Conservation (phyloP, 2,797 vertebrate genomes). For the Epinephelus awoara region DNA sequence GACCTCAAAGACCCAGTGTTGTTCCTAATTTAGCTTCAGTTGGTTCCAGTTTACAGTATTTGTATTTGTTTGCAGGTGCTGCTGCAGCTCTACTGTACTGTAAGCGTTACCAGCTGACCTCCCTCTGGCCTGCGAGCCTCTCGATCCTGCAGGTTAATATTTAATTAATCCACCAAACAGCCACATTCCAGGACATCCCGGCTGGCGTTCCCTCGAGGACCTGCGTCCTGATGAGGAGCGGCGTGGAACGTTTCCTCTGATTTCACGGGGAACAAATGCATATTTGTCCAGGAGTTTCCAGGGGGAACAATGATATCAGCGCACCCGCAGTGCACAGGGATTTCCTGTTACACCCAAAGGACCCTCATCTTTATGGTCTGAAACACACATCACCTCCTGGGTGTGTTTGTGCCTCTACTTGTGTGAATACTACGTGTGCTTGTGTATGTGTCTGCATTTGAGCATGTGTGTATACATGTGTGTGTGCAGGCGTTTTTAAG, state of each 20-base stretch:
- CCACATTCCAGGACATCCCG: slow-evolving; percentile 63
- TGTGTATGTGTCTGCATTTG: neutral
- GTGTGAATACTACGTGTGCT: neutral
- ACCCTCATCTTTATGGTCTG: slow-evolving; percentile 36
- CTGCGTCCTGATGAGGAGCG: slow-evolving; percentile 34
- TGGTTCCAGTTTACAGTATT: neutral
- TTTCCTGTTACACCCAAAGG: slow-evolving; percentile 75
- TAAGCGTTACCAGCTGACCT: slow-evolving; percentile 27
- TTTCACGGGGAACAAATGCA: slow-evolving; percentile 72
- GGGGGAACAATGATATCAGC: slow-evolving; percentile 81
- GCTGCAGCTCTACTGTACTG: neutral
- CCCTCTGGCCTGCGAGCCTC: slow-evolving; percentile 8
- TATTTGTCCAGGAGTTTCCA: slow-evolving; percentile 67
- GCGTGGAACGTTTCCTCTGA: slow-evolving; percentile 65
- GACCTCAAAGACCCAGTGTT: neutral
- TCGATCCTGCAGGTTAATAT: slow-evolving; percentile 38
- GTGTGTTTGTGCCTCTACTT: slow-evolving; percentile 1
- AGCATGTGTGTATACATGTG: too few species aligned
- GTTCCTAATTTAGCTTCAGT: accelerated
- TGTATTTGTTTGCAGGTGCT: slow-evolving; percentile 2
- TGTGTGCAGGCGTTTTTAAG: neutral
- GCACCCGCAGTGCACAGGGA: slow-evolving; percentile 52
- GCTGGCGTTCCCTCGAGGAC: slow-evolving; percentile 45
- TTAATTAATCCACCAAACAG: slow-evolving; percentile 61
- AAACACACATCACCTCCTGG: slow-evolving; percentile 39